A percentile compares a stretch with the other conserved stretches of the same genome.
phyloP scores from a whole-genome alignment of 1,140 invertebrate genomes.

The Theocolax elegans region DNA sequence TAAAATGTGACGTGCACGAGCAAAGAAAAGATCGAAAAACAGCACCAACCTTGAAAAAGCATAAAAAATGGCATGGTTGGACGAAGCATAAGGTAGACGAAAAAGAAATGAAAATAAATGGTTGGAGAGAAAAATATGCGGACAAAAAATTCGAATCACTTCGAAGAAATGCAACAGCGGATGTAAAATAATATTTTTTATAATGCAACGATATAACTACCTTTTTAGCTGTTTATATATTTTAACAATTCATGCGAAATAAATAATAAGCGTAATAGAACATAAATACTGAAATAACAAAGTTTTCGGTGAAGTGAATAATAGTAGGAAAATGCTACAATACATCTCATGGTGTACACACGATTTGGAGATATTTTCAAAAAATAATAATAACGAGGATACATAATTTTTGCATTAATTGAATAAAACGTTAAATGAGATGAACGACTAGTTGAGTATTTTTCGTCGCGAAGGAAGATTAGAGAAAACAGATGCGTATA shows the following conservation, averaged over 20 bases:
- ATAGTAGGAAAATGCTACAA: too few relatives aligned
- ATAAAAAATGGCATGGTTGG: not conserved
- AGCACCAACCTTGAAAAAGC: not conserved
- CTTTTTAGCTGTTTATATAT: too few relatives aligned
- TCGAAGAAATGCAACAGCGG: too few relatives aligned
- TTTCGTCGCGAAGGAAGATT: not conserved
- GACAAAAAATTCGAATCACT: not conserved
- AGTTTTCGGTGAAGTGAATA: too few relatives aligned
- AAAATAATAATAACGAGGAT: too few relatives aligned
- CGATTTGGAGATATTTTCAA: not conserved
- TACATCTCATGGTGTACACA: too few relatives aligned
- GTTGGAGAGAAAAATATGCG: not conserved
- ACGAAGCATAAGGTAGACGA: not conserved
- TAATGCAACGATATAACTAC: too few relatives aligned
- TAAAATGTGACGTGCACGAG: conserved; percentile 27
- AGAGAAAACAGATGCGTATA: not conserved
- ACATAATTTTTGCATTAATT: not conserved
- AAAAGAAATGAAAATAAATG: conserved; percentile 25
- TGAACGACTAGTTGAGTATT: not conserved
- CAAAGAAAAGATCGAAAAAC: not conserved
- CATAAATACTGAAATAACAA: too few relatives aligned
- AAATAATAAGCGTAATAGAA: too few relatives aligned
- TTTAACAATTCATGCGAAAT: too few relatives aligned
- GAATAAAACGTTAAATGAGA: not conserved
- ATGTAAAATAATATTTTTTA: too few relatives aligned